phyloP scores from a whole-genome alignment of 2,113 vertebrate genomes.

The Cranoglanis bouderius region DNA sequence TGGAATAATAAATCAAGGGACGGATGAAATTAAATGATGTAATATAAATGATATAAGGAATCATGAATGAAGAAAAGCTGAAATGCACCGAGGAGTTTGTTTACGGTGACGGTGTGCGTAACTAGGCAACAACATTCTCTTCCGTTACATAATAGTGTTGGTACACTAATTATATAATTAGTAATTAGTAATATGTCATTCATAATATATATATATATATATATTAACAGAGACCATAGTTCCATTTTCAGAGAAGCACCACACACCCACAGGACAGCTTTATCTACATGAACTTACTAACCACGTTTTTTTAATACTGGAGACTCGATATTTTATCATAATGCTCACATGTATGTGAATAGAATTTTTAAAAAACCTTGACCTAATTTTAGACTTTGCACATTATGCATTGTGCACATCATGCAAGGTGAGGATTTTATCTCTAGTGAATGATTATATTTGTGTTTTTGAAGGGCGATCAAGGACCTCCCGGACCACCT shows the following conservation, averaged over 20 bases:
- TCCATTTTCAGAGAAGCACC: background rate
- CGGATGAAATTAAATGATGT: too few relatives aligned
- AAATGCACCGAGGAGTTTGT: too few relatives aligned
- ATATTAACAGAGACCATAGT: background rate
- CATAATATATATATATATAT: too few relatives aligned
- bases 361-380: background rate
- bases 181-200: too few relatives aligned
- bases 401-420: background rate
- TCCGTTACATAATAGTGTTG: too few relatives aligned
- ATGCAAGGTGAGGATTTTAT: background rate
- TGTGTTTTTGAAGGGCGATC: constrained; percentile 76
- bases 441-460: constrained; percentile 32
- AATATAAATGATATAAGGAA: too few relatives aligned
- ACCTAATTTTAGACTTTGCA: background rate
- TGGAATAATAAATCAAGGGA: too few relatives aligned
- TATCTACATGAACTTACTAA: background rate
- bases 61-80: too few relatives aligned
- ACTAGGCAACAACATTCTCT: too few relatives aligned
- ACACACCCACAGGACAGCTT: background rate
- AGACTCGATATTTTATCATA: background rate
- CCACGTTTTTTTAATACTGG: background rate
- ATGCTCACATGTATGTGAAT: background rate
- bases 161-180: too few relatives aligned
- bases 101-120: too few relatives aligned
- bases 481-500: constrained; percentile 84